Conservation (phyloP, 1,140 invertebrate species). For the Leptonema lineaticorne region DNA sequence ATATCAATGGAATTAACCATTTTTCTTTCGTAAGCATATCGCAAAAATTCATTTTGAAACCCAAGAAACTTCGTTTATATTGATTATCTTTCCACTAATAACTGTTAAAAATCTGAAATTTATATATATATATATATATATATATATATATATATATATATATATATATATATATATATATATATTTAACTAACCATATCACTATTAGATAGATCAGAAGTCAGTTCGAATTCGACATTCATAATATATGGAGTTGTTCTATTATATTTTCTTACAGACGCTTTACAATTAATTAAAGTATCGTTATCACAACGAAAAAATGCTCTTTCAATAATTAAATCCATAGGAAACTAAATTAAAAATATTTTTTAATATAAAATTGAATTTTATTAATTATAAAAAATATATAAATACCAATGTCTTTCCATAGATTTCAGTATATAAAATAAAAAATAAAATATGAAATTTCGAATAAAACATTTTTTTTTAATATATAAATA, state of each 20-base stretch:
- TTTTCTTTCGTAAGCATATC: background rate
- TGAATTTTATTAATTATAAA: too few species aligned
- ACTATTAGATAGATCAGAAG: too few species aligned
- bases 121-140: background rate
- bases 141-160: background rate
- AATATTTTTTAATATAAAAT: too few species aligned
- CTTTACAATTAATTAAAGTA: background rate
- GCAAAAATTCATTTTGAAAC: background rate
- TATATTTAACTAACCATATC: background rate
- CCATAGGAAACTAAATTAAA: too few species aligned
- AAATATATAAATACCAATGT: too few species aligned
- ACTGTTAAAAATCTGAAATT: background rate
- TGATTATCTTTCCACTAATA: conserved; percentile 11
- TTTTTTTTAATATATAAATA: too few species aligned
- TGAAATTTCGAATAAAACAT: too few species aligned
- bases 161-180: background rate
- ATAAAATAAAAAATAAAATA: too few species aligned
- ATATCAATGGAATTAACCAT: background rate
- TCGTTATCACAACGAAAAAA: background rate
- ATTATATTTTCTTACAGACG: background rate
- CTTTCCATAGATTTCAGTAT: too few species aligned
- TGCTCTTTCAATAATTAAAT: background rate
- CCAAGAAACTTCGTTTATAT: conserved; percentile 7
- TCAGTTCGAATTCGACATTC: too few species aligned
- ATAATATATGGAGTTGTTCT: conserved; percentile 8